Base-by-base conservation (phyloP, 64 coral and sea anemone genomes). In the Actinia equina region DNA sequence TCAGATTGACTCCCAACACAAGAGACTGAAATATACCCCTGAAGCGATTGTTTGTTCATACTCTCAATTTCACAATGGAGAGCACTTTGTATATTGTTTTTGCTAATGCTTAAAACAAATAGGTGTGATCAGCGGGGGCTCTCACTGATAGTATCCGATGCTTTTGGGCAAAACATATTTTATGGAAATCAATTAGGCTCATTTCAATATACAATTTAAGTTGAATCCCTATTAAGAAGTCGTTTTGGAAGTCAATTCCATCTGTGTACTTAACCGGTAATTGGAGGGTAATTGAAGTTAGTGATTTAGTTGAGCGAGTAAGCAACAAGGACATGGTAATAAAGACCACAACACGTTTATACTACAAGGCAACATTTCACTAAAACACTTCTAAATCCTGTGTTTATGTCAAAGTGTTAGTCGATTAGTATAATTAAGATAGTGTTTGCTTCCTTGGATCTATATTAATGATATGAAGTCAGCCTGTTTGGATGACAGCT, bases 21-120 rank as follows among this genome's bases (percentile, higher is more conserved):
- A 82, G 22, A 49, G 45, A 71, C 86, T 87, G 16, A 67, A 87
- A 88, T 71, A n/a, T 43, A 37, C 15, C 87, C 91, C 86, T 54
- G 83, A 81, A 51, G 86, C 84, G 79, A 84, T 51, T 96, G 91
- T 93, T 93, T 96, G 88, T 44, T 63, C 84, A 93, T 86, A 87
- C 58, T 96, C 83, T 88, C 82, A 77, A 57, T 90, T 87, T 82
- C 77, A 90, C 88, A 91, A 93, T 93, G 65, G 86, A 86, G 93
- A 92, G 85, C 80, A 94, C 62, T 91, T 90, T 87, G 86, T 92
- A 60, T 70, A 92, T 93, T 96, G 94, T 96, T 93, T 91, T 86
- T 89, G 64, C 25, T 96, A 93, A 96, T 96, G 86, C 85, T 61
- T 93, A 96, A 96, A 96, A 96, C 94, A 96, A 96, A 96, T 96